Evolutionary conservation across 2,113 vertebrate species (phyloP).

Genomic region (Calypte anna): DNA sequence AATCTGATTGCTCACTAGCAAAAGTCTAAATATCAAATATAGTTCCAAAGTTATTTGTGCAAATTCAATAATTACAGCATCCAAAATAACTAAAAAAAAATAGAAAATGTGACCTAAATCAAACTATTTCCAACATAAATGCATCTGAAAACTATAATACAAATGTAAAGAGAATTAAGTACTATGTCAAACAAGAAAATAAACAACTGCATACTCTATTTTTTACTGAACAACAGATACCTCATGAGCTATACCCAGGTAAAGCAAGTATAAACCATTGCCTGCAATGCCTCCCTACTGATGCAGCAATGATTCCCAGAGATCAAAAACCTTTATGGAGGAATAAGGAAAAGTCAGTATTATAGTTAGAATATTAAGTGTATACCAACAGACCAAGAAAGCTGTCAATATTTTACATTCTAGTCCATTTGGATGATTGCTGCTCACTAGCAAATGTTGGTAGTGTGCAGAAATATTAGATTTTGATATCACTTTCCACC

Average conservation of each 20-base stretch:
- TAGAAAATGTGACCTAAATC: background rate
- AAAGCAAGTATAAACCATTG: background rate
- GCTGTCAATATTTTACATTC: background rate
- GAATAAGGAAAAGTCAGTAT: background rate
- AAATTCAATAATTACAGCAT: background rate
- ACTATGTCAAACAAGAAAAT: background rate
- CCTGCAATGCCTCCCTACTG: background rate
- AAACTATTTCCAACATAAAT: background rate
- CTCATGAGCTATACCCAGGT: background rate
- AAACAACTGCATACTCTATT: background rate
- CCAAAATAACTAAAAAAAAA: background rate
- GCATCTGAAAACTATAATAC: background rate
- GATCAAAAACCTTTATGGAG: background rate
- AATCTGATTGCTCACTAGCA: background rate
- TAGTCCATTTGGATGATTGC: background rate
- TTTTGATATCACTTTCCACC: background rate
- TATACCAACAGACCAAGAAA: background rate
- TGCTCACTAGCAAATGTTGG: background rate
- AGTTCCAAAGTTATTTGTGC: background rate
- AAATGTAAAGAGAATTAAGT: background rate
- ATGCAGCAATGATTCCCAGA: background rate
- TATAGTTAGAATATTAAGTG: background rate
- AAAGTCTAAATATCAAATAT: background rate
- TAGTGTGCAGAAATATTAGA: background rate
- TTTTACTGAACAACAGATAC: background rate